These are phyloP conservation scores for Enteromius argenteus DNA, from an alignment of 2,797 vertebrate species.

Conservation along the genomic window DNA sequence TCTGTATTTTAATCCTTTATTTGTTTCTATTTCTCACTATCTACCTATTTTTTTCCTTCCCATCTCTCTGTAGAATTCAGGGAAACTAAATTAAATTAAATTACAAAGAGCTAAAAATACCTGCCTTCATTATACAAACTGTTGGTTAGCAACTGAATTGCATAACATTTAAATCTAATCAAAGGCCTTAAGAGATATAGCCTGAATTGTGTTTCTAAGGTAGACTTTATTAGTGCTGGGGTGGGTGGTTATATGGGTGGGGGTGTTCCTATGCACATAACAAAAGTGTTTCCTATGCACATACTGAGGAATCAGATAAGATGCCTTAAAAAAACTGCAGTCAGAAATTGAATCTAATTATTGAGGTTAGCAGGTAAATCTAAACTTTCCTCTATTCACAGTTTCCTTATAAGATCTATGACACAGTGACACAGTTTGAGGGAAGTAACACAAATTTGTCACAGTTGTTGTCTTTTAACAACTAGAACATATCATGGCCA, in stretches of 20 bases:
- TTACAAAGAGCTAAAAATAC: constrained; percentile 59
- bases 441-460: background rate
- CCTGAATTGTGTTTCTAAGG: constrained; percentile 15
- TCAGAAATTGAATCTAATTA: background rate
- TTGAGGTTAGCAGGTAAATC: background rate
- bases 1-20: constrained; percentile 18
- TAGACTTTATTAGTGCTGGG: background rate
- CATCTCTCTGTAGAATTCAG: constrained; percentile 2
- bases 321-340: background rate
- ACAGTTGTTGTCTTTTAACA: background rate
- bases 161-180: constrained; percentile 40
- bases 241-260: too few relatives aligned
- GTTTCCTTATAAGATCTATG: constrained; percentile 7
- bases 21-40: constrained; percentile 15
- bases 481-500: background rate
- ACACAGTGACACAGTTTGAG: background rate
- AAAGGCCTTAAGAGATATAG: constrained; percentile 48
- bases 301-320: constrained; percentile 3
- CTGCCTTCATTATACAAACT: constrained; percentile 34
- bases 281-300: background rate
- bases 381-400: background rate
- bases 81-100: constrained; percentile 45
- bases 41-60: background rate
- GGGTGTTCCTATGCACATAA: too few relatives aligned
- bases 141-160: constrained; percentile 54